Evolutionary conservation across 2,888 invertebrate genomes (phyloP), one percentile per base, ranked within the genome.

Genomic region (Anthoptus insignis): DNA sequence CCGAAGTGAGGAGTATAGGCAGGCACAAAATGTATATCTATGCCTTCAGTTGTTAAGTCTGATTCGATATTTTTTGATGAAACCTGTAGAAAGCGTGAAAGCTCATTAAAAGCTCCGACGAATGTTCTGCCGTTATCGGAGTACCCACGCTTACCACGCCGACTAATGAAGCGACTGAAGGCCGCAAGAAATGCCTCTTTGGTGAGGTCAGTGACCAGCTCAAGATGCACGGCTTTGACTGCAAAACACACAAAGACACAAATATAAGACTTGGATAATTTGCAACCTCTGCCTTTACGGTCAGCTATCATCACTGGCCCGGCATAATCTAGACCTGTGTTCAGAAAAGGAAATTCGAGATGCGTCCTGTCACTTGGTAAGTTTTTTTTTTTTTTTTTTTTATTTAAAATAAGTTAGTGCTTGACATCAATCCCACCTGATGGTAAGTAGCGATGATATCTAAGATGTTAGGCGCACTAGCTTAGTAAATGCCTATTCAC

Each of bases 231-330:
- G 8, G 74, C 74, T 42, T 64, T 63, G 24, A 66, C 50, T 9
- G 70, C 68, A 52, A 58, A 73, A 71, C 8, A 76, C 9, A 75
- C 71, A 67, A 74, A 76, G 7, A 75, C 37, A 57, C 71, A 75
- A n/a, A 73, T 61, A 37, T 73, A 73, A 14, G 70, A 49, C 27
- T 74, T 72, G 0, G 63, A 61, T 13, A 67, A 22, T 39, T 52
- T 68, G 47, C 70, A 50, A n/a, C 72, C 73, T 57, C 75, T 68
- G 34, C 75, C 72, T 24, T 72, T 72, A 39, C 60, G 59, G 64
- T 72, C 58, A 14, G 67, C 59, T 60, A 75, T 69, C 66, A 70
- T 8, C n/a, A 74, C 63, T 42, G 74, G 74, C 6, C 72, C 72
- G 8, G 72, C 72, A 27, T 72, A 70, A 61, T 73, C 70, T 11